A percentile compares a stretch with the other conserved stretches of the same genome.
These are phyloP conservation scores for Camelus bactrianus DNA, from an alignment of 2,113 vertebrate species.

Conservation along the genomic window DNA sequence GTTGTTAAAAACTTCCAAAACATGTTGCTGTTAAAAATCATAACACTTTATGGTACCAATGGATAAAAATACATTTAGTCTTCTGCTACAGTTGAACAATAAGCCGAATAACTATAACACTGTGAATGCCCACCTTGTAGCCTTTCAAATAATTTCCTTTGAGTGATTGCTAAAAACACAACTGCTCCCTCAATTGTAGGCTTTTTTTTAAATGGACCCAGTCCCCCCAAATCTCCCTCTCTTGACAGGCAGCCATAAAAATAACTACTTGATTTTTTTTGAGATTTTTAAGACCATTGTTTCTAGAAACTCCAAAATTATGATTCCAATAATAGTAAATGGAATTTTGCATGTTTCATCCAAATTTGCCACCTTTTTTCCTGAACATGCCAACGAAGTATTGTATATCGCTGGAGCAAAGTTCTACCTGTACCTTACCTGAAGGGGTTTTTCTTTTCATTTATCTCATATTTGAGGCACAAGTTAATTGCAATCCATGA, in stretches of 20 bases:
- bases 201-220: not conserved
- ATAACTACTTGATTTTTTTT: slow-evolving; percentile 29
- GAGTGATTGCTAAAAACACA: not conserved
- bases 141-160: not conserved
- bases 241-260: not conserved
- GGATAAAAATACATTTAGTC: not conserved
- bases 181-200: not conserved
- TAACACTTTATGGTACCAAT: not conserved
- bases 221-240: not conserved
- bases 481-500: not conserved
- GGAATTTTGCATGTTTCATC: not conserved
- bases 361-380: not conserved
- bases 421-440: not conserved
- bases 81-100: not conserved
- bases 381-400: not conserved
- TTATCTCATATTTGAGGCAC: not conserved
- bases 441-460: slow-evolving; percentile 4
- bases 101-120: not conserved
- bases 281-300: not conserved
- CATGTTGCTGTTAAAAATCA: not conserved
- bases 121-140: not conserved
- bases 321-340: not conserved
- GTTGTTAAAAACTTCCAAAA: slow-evolving; percentile 18
- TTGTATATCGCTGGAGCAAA: not conserved
- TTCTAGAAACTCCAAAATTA: not conserved